Evolutionary conservation across 2,797 vertebrate genomes (phyloP), one percentile per base, ranked within the genome.

Genomic region (Cossypha heuglini): DNA sequence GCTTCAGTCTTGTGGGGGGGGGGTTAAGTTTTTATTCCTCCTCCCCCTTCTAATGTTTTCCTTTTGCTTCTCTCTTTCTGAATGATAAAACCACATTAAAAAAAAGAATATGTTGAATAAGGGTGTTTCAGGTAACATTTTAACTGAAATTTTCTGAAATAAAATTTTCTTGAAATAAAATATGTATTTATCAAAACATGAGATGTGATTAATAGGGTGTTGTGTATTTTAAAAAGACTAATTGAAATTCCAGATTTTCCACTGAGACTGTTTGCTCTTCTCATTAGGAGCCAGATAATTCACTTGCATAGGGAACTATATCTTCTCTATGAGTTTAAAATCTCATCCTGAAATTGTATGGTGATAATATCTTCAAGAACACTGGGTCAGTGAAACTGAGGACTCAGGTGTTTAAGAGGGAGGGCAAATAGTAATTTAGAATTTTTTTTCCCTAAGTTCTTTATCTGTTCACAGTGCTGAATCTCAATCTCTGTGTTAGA

Each of bases 321-420:
- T 55, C 33, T 62, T 82, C 33, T 35, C 13, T 69, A 10, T 33
- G 9, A 45, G 10, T 10, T 64, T 45, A 68, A 86, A 90, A 61
- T 38, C 17, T 55, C 38, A 67, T 72, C 11, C 33, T 67, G 19
- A 62, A 57, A 20, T 19, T 42, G 1, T 68, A 10, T 24, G 11
- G 74, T 24, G 8, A 14, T 6, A 84, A 13, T 57, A 64, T 57
- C 26, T 81, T 66, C 40, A n/a, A 76, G 37, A 68, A 71, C 19
- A 49, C 6, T 58, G 43, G 5, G 15, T 43, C 28, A 72, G 8
- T 64, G 31, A 57, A 7, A 61, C 3, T 68, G n/a, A 82, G 15
- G 10, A 5, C 5, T 69, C 19, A 46, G n/a, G 28, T 31, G 4
- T 2, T 64, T 8, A 5, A 16, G 18, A 66, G 6, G 3, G 6